These are phyloP conservation scores for Papilio demoleus DNA, from an alignment of 2,888 invertebrate genomes.

Conservation along the genomic window DNA sequence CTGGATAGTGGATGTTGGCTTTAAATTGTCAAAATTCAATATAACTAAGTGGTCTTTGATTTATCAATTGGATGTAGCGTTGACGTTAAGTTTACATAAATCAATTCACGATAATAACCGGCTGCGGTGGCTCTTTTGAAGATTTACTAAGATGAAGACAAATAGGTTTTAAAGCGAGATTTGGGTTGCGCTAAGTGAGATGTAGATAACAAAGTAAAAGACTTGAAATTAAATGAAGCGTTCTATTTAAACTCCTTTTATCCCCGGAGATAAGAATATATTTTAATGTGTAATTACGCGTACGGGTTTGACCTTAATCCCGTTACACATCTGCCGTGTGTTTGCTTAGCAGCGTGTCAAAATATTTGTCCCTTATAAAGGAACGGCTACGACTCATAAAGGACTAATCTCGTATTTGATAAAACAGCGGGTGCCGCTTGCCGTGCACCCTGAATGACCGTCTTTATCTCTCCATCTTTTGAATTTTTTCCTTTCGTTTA, in stretches of 20 bases:
- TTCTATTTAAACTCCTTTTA: constrained; percentile 42
- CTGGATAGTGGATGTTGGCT: not conserved
- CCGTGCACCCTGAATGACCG: constrained; percentile 71
- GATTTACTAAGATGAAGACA: not conserved
- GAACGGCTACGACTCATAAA: constrained; percentile 64
- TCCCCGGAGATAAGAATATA: constrained; percentile 47
- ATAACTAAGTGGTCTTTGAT: not conserved
- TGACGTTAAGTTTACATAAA: constrained; percentile 6
- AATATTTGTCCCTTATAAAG: constrained; percentile 75
- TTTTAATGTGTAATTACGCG: constrained; percentile 56
- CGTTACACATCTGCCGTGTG: constrained; percentile 60
- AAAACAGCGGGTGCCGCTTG: constrained; percentile 79
- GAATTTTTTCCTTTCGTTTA: constrained; percentile 55
- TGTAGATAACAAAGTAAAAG: constrained; percentile 42
- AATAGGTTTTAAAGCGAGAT: constrained; percentile 42
- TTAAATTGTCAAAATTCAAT: not conserved
- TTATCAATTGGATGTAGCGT: constrained; percentile 1
- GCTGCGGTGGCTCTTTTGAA: constrained; percentile 48
- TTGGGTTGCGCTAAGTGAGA: constrained; percentile 42
- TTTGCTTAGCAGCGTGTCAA: constrained; percentile 73
- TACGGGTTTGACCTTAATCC: constrained; percentile 65
- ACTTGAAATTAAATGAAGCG: constrained; percentile 39
- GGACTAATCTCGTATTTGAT: constrained; percentile 78
- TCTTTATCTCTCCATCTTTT: constrained; percentile 76
- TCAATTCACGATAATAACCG: constrained; percentile 37